A percentile compares a stretch with the other conserved stretches of the same genome.
Evolutionary conservation across 2,797 vertebrate species (phyloP).

Genomic region (Balearica regulorum): DNA sequence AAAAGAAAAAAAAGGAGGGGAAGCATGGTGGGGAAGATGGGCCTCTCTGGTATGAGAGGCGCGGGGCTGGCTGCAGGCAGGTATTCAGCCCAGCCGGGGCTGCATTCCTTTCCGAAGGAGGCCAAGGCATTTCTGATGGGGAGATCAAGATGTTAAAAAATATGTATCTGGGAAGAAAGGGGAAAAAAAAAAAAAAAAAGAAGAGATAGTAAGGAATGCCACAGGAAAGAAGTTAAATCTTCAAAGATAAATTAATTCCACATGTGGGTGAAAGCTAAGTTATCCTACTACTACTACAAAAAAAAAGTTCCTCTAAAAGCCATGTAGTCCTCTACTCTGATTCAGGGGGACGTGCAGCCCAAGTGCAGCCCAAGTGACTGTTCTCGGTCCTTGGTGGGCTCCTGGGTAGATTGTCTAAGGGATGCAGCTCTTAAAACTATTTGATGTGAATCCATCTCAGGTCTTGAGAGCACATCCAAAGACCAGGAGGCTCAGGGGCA

Average conservation of each 20-base stretch:
- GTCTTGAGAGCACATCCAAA: not conserved
- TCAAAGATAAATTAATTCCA: slow-evolving; percentile 78
- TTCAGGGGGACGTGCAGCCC: not conserved
- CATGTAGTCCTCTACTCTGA: not conserved
- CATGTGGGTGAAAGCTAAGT: slow-evolving; percentile 77
- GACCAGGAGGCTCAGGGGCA: not conserved
- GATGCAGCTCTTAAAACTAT: not conserved
- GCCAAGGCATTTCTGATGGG: slow-evolving; percentile 76
- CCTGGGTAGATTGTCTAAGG: not conserved
- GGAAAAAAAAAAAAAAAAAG: not conserved
- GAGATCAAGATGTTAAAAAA: slow-evolving; percentile 74
- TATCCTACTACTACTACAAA: slow-evolving; percentile 53
- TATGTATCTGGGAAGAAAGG: not conserved
- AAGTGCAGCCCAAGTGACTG: not conserved
- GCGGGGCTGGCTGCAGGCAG: slow-evolving; percentile 74
- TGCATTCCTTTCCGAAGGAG: slow-evolving; percentile 78
- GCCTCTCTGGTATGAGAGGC: slow-evolving; percentile 84
- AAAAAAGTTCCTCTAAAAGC: slow-evolving; percentile 41
- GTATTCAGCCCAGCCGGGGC: slow-evolving; percentile 83
- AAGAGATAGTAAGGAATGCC: slow-evolving; percentile 68
- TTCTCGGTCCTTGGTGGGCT: not conserved
- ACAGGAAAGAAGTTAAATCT: slow-evolving; percentile 62
- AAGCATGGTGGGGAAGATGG: slow-evolving; percentile 60
- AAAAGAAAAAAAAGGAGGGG: not conserved
- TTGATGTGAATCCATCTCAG: not conserved